Evolutionary conservation across 2,113 vertebrate species (phyloP), one percentile per base, ranked within the genome.

Genomic region (Plecotus auritus): DNA sequence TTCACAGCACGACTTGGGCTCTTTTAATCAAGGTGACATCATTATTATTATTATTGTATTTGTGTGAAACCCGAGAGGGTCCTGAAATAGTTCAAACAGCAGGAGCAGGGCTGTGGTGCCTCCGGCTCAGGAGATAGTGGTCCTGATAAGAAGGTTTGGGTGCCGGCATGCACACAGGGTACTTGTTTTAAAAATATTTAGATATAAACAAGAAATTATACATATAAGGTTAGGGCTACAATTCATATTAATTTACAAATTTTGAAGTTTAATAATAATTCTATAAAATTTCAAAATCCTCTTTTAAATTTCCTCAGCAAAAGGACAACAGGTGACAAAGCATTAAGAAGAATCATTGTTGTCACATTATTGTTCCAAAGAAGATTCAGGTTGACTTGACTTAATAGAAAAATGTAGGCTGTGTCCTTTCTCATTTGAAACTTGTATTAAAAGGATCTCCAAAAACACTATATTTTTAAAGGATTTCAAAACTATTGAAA

Each of bases 81-180:
- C 54, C 67, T 51, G 37, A 9, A 28, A 23, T 4, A 8, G 14
- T 7, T 10, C n/a, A 4, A 20, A 9, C 5, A 0, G 17, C 4
- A 40, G 82, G 32, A 9, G 17, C 51, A 11, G 11, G 28, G 18
- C 13, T 8, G 7, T 28, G 1, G 0, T 4, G 45, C 12, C 23
- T 20, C 2, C 3, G 3, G 28, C 22, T 28, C 9, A 0, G 3
- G 32, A 22, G 37, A 51, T 18, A 32, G 45, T 1, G 3, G 30
- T 12, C 1, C 0, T 0, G 17, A 28, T 22, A 1, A 42, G 28
- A 18, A 47, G 16, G 11, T 16, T 2, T 18, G 20, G 8, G 0
- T 8, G 17, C 28, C 28, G 7, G 74, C 8, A 7, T 23, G 11
- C 61, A 54, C 49, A 37, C 5, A 28, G 23, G 20, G 22, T 17